Evolutionary conservation across 2,797 vertebrate genomes (phyloP), one percentile per base, ranked within the genome.

Genomic region (Channa striata): DNA sequence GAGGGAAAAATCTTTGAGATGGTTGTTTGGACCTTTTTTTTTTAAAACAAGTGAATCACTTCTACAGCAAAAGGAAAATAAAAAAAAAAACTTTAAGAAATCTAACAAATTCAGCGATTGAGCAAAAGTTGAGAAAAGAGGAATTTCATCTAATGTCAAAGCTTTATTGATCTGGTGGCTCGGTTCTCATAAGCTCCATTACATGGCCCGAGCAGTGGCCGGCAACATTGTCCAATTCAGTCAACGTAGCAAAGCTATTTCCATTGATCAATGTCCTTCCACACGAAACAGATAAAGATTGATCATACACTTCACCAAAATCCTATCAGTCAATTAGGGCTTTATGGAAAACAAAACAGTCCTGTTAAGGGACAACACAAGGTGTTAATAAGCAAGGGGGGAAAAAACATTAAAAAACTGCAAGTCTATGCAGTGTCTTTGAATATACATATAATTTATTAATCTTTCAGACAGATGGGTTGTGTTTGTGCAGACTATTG

Each of bases 301-400:
- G 92, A 94, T 94, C 93, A 92, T 89, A 90, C 81, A 93, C 93
- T 93, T 91, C 90, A 91, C 80, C 84, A 89, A 86, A 93, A 93
- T 89, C 91, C 89, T 87, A 85, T n/a, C 88, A 93, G 87, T 93
- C 89, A 94, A 92, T 94, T 93, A 93, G 74, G 80, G 81, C 69
- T 67, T 90, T 89, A 92, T 93, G n/a, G n/a, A n/a, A 90, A 82
- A 87, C 91, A 89, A 89, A 90, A 83, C 66, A 78, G 74, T 88
- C 77, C 69, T 81, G 72, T 63, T 83, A 80, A 71, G 85, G 86
- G 77, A 91, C 80, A 80, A 82, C 80, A 83, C 67, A 84, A 83
- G 62, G 85, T 71, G 88, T 92, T 90, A 88, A 89, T 90, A 78
- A 80, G 74, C 74, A 82, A 59, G 69, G 76, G 75, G 25, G 25